Base-by-base conservation (phyloP, 92 coral and sea anemone species). In the Phenganax subtilis region DNA sequence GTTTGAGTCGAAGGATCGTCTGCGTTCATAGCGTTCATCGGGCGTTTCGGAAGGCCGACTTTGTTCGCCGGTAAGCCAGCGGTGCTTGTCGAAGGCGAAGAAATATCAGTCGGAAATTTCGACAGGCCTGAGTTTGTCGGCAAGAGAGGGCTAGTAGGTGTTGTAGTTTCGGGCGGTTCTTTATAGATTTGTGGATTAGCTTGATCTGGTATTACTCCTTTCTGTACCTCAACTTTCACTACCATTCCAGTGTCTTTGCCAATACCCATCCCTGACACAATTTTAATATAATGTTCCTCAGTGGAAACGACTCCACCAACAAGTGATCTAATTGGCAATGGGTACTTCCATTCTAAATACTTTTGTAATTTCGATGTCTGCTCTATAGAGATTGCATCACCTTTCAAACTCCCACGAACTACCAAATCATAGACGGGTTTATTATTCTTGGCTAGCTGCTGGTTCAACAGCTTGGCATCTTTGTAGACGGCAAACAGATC, bases 291-390 rank as follows among this genome's bases (percentile, higher is more conserved):
- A 25, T 69, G 69, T 70, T 81, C 85, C 55, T 63, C 60, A 14
- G 52, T 81, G 17, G 65, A n/a, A 17, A 65, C 9, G 16, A 53
- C 55, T 69, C 77, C 79, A 8, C 29, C 64, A 25, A 75, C 29
- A n/a, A 1, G 12, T 67, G 30, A 1, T 2, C n/a, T 17, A 52
- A n/a, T 75, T n/a, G 69, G 52, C 25, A 81, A 51, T 17, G 85
- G 85, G 71, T 71, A 82, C 3, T 73, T 37, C 85, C 85, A 82
- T 75, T 82, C 85, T 31, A 55, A 31, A 82, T 82, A 82, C 9
- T 17, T 55, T 72, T 82, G 80, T 68, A 71, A 27, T 82, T 71
- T 71, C 53, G 11, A 37, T 16, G 78, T 65, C 58, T 82, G 54
- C 30, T 71, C 69, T 17, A 29, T 56, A 55, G 29, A 37, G 37